phyloP scores from a whole-genome alignment of 2,113 vertebrate species.

The Clarias batrachus region DNA sequence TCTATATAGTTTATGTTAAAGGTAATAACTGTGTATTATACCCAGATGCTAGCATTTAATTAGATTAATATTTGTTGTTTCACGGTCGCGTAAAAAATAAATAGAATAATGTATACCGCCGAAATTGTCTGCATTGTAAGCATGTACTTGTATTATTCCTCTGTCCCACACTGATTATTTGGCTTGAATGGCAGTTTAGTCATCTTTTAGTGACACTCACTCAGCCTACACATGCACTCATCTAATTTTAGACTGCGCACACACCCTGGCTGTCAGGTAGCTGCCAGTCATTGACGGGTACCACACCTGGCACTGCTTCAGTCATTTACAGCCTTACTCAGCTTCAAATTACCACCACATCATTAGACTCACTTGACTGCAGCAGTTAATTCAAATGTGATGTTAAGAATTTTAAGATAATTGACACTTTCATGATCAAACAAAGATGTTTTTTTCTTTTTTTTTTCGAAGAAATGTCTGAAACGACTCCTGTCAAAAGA shows the following conservation, averaged over 20 bases:
- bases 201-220: constrained; percentile 54
- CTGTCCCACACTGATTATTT: constrained; percentile 38
- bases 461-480: neutral
- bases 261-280: constrained; percentile 45
- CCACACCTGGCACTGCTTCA: constrained; percentile 34
- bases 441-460: neutral
- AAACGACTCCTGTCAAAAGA: neutral
- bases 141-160: constrained; percentile 15
- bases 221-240: constrained; percentile 46
- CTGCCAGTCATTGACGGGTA: constrained; percentile 37
- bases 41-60: neutral
- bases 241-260: constrained; percentile 48
- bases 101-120: constrained; percentile 1
- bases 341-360: constrained; percentile 29
- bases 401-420: constrained; percentile 19
- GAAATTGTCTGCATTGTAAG: constrained; percentile 32
- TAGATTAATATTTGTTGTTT: constrained; percentile 26
- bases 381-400: constrained; percentile 19
- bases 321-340: constrained; percentile 19
- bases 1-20: neutral
- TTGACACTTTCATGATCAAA: constrained; percentile 13
- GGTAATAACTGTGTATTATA: neutral
- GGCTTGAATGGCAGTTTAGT: constrained; percentile 52
- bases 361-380: constrained; percentile 11
- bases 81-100: constrained; percentile 23